Conservation (phyloP, 1,140 invertebrate species). For the Drosophila baimaii region DNA sequence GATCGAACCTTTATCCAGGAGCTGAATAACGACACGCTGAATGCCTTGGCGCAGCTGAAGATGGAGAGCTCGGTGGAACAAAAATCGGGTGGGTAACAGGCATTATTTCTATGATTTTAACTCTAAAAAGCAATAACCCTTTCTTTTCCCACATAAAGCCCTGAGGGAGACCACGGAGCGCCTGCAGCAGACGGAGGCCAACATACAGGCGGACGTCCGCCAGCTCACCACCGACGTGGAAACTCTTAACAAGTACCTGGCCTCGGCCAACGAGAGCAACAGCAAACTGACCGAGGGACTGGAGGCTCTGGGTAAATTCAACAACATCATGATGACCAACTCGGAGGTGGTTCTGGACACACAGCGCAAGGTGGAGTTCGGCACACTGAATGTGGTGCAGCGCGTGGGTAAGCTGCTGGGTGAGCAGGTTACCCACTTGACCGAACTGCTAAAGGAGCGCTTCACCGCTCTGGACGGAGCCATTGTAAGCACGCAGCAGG, state of each 20-base stretch:
- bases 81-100: conserved; percentile 58
- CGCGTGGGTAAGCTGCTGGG: conserved; percentile 90
- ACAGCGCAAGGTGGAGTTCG: conserved; percentile 93
- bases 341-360: conserved; percentile 93
- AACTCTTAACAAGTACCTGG: conserved; percentile 83
- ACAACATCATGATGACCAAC: conserved; percentile 92
- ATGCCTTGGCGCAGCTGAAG: conserved; percentile 68
- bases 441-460: conserved; percentile 87
- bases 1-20: conserved; percentile 75
- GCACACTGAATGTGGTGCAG: conserved; percentile 92
- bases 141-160: conserved; percentile 27
- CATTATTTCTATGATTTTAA: not conserved
- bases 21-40: conserved; percentile 77
- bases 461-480: conserved; percentile 89
- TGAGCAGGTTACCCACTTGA: conserved; percentile 88
- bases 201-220: conserved; percentile 63
- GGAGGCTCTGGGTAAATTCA: conserved; percentile 88
- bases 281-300: conserved; percentile 85
- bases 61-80: conserved; percentile 49
- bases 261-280: conserved; percentile 86
- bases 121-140: not conserved
- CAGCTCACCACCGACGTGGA: conserved; percentile 85
- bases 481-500: conserved; percentile 90
- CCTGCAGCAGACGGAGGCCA: conserved; percentile 77
- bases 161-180: conserved; percentile 82